These are phyloP conservation scores for Semotilus atromaculatus DNA, from an alignment of 2,797 vertebrate species.

Conservation along the genomic window DNA sequence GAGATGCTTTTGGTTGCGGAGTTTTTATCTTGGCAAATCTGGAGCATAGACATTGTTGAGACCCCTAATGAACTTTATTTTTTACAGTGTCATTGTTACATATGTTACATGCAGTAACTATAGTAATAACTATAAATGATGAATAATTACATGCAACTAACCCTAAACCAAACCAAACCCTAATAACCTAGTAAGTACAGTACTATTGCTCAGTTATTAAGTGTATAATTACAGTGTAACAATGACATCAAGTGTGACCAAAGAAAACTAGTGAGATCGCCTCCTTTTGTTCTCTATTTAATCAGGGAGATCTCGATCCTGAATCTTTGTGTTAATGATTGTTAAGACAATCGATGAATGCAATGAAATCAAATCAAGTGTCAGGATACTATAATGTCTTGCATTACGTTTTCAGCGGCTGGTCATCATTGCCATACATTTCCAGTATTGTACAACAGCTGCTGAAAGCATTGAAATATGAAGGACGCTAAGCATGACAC, in stretches of 20 bases:
- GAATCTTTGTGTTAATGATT: background rate
- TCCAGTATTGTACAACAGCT: background rate
- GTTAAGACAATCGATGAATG: background rate
- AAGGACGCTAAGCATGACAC: background rate
- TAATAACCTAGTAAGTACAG: no score
- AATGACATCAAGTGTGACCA: no score
- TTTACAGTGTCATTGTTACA: no score
- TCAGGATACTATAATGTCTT: background rate
- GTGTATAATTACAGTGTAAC: no score
- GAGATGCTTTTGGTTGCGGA: background rate
- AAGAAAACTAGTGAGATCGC: background rate
- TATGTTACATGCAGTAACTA: no score
- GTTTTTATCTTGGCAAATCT: background rate
- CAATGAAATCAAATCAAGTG: no score
- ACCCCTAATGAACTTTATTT: background rate
- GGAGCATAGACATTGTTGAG: background rate
- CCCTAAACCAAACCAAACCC: no score
- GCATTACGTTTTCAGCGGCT: background rate
- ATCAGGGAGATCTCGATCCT: background rate
- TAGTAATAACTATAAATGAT: no score
- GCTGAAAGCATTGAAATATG: background rate
- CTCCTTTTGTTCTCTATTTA: background rate
- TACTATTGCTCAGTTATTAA: no score
- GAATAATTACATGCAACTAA: no score
- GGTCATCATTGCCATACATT: background rate